Evolutionary conservation across 2,888 invertebrate genomes (phyloP), one percentile per base, ranked within the genome.

Genomic region (Amiota minor): DNA sequence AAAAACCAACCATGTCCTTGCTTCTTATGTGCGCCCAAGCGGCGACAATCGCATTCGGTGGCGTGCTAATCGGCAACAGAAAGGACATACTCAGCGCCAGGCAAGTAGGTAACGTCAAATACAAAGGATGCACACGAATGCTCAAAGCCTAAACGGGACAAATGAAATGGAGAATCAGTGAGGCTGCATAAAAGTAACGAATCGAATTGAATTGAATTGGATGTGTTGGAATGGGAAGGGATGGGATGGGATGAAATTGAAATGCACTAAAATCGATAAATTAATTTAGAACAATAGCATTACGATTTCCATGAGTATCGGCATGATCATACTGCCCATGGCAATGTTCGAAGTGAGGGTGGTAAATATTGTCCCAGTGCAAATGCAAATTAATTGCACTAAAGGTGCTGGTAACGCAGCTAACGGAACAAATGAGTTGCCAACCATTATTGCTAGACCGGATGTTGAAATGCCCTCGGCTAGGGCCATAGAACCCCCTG

Each of bases 21-120:
- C 94, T 94, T 77, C 92, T 92, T 90, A 96, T 95, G 80, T 93
- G 93, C 0, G 94, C 94, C 1, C 94, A 94, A 0, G 94, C 94
- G 20, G 95, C 95, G 0, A 95, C 96, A 76, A 97, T 96, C 8
- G 97, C 97, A 90, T 97, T 98, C n/a, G 97, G 96, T 2, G 97
- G 97, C 0, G 97, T 97, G n/a, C 97, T 97, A 12, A 97, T 97
- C 0, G 97, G 97, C 89, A 97, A 91, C 91, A 96, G 95, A 91
- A 97, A 95, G 3, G 95, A 96, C 91, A 96, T 96, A 61, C 96
- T 96, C 86, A 96, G 95, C 2, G 95, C 94, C n/a, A 97, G 90
- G 0, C 96, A 92, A 0, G 95, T 95, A 0, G 97, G 96, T 81
- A 97, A 91, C 94, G 97, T 95, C 86, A 97, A 91, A 89, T 94